Conservation (phyloP, 2,113 vertebrate species). For the Bungarus multicinctus region DNA sequence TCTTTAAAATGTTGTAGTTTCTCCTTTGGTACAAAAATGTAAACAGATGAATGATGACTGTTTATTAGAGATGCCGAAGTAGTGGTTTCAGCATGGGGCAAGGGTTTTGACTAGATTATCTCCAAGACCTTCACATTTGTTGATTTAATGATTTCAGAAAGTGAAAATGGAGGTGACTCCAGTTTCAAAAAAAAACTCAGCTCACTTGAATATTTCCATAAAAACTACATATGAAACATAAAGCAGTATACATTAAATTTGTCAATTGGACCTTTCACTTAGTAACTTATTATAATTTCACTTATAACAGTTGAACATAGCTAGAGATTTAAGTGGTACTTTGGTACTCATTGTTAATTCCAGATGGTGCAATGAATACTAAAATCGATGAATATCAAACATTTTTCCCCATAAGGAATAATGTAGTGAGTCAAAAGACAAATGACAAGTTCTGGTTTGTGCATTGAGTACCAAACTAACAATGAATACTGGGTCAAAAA, state of each 20-base stretch:
- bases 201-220: neutral
- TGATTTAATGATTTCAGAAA: neutral
- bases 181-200: neutral
- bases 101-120: neutral
- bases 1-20: neutral
- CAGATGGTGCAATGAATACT: neutral
- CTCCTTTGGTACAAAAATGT: neutral
- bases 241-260: neutral
- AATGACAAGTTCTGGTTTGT: neutral
- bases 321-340: neutral
- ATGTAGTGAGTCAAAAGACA: neutral
- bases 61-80: neutral
- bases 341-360: neutral
- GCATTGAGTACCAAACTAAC: neutral
- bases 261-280: neutral
- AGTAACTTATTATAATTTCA: too few species aligned
- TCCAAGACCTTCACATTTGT: neutral
- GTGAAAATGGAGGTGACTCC: neutral
- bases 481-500: neutral
- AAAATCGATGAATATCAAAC: neutral
- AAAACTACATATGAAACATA: neutral
- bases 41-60: neutral
- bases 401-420: neutral
- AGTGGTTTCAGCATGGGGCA: neutral
- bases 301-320: neutral